Conservation (phyloP, 2,888 invertebrate genomes). For the Apoderus coryli region DNA sequence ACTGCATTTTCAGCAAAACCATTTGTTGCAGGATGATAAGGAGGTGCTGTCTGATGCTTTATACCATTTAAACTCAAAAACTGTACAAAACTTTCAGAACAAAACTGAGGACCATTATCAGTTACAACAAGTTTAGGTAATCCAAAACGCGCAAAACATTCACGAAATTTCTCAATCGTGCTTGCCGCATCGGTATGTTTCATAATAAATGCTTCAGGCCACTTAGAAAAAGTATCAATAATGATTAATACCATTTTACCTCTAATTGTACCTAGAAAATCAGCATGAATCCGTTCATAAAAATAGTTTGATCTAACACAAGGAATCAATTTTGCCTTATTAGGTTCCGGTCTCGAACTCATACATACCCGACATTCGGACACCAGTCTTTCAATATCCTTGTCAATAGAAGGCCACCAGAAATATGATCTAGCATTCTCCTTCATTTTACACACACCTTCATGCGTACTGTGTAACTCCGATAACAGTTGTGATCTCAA, state of each 20-base stretch:
- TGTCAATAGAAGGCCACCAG: conserved; percentile 4
- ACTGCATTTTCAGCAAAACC: conserved; percentile 1
- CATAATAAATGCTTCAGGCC: conserved; percentile 26
- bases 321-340: no score
- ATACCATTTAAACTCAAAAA: no score
- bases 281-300: conserved; percentile 28
- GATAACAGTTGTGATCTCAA: conserved; percentile 11
- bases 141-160: conserved; percentile 14
- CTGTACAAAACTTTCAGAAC: no score
- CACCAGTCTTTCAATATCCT: conserved; percentile 2
- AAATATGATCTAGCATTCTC: conserved; percentile 5
- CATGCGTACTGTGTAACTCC: conserved; percentile 16
- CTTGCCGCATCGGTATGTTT: conserved; percentile 4
- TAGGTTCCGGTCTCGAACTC: conserved; percentile 1
- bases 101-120: no score
- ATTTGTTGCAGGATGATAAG: no score
- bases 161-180: conserved; percentile 11
- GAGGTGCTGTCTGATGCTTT: no score
- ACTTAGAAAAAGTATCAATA: conserved; percentile 30
- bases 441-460: conserved; percentile 8
- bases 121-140: no score
- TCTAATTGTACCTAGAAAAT: conserved; percentile 27
- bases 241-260: conserved; percentile 10
- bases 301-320: conserved; percentile 6
- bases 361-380: background rate